A percentile compares a stretch with the other conserved stretches of the same genome.
phyloP scores from a whole-genome alignment of 1,140 invertebrate species.

The Eubasilissa regina region DNA sequence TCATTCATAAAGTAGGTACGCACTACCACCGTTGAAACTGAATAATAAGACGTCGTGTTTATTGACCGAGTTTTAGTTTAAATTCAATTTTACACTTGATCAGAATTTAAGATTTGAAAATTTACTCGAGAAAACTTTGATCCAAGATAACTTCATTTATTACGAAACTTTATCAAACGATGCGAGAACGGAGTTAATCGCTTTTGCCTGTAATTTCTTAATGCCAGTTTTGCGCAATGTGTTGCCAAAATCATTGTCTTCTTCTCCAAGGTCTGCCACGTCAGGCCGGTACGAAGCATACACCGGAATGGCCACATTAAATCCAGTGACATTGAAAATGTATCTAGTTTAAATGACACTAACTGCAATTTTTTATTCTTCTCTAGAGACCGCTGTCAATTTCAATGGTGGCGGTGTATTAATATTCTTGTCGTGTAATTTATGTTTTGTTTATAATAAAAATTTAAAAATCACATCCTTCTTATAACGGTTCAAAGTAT shows the following conservation, averaged over 20 bases:
- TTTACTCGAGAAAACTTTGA: constrained; percentile 41
- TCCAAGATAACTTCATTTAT: constrained; percentile 42
- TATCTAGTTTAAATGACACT: constrained; percentile 11
- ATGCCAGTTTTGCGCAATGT: constrained; percentile 27
- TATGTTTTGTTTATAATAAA: no score
- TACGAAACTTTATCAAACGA: constrained; percentile 34
- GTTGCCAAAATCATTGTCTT: constrained; percentile 34
- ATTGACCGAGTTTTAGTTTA: constrained; percentile 30
- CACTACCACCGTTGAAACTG: no score
- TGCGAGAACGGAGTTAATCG: constrained; percentile 32
- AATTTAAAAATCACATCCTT: no score
- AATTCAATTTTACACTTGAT: constrained; percentile 32
- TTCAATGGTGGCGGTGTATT: constrained; percentile 9
- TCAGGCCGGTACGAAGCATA: neutral
- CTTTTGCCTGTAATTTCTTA: constrained; percentile 28
- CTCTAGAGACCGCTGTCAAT: neutral
- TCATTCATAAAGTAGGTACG: no score
- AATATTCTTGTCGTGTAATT: no score
- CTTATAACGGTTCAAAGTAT: no score
- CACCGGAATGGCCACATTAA: neutral
- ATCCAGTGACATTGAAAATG: constrained; percentile 21
- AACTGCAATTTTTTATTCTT: constrained; percentile 8
- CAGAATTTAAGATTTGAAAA: constrained; percentile 41
- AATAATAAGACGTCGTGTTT: neutral
- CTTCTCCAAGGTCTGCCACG: neutral